Base-by-base conservation (phyloP, 2,113 vertebrate genomes). In the Helogale parvula region DNA sequence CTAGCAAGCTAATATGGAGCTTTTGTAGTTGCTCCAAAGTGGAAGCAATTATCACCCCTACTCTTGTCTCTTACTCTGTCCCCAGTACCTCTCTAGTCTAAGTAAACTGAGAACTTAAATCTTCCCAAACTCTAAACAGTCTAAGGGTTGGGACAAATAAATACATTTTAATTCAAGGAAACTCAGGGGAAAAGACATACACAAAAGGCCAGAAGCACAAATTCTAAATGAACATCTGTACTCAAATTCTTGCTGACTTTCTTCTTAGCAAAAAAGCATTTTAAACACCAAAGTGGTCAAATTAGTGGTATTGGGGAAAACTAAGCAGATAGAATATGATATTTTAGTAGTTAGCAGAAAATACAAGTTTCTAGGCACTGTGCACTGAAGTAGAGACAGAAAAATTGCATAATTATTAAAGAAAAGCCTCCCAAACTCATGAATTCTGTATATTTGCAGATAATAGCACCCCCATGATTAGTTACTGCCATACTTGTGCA, bases 311-410 rank as follows among this genome's bases (percentile, higher is more conserved):
- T 2, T 31, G 33, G 47, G 12, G 25, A 74, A 69, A 95, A 90
- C 65, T 52, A 96, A 72, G 93, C 16, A 33, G 33, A 84, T 29
- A 68, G 84, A 82, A 95, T 83, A 12, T 88, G 69, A 96, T 79
- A 89, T 63, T 15, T 89, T 60, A 79, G 19, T 47, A 95, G 80
- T 52, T 72, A 60, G 35, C 47, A 91, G 38, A 93, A 96, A 87
- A 88, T 57, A 35, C 15, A 90, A 29, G 50, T 69, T 92, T 97
- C 50, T 76, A 65, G 25, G 50, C 41, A 86, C 29, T 74, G 15
- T 86, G 29, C 45, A 35, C 60, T 19, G 27, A 89, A 11, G 17
- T 69, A 3, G 77, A 69, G 57, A 93, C 9, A 93, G 54, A 69
- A 96, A 92, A 86, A 66, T 1, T 57, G 47, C 29, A 27, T 66